phyloP scores from a whole-genome alignment of 2,113 vertebrate species.

The Phalacrocorax brasilianus region DNA sequence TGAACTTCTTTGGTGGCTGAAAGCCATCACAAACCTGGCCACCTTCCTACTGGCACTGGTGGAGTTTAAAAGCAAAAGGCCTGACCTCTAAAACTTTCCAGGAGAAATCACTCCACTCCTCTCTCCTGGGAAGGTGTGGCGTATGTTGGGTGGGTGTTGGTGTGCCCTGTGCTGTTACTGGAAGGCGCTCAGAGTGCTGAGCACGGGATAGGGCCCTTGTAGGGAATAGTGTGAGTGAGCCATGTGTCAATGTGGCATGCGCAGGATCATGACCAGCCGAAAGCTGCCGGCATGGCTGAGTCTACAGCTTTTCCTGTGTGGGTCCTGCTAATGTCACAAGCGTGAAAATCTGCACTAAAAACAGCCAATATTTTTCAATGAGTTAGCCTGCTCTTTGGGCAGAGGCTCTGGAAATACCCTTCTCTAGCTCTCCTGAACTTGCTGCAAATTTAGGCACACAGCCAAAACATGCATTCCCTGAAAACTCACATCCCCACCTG shows the following conservation, averaged over 20 bases:
- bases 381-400: neutral
- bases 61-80: neutral
- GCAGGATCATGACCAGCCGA: neutral
- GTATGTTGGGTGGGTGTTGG: rapidly evolving
- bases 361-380: neutral
- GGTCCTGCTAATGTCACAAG: neutral
- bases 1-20: neutral
- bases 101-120: neutral
- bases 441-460: neutral
- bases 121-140: neutral
- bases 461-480: neutral
- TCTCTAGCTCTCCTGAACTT: neutral
- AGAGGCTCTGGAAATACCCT: neutral
- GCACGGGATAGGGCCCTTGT: neutral
- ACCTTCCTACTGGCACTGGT: neutral
- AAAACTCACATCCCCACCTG: rapidly evolving
- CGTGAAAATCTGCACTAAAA: neutral
- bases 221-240: neutral
- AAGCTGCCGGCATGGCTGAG: neutral
- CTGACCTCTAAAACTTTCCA: neutral
- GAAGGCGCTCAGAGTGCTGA: neutral
- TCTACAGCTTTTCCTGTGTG: neutral
- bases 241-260: rapidly evolving
- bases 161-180: neutral
- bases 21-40: neutral